Evolutionary conservation across 2,797 vertebrate species (phyloP), one percentile per base, ranked within the genome.

Genomic region (Cyclura pinguis): DNA sequence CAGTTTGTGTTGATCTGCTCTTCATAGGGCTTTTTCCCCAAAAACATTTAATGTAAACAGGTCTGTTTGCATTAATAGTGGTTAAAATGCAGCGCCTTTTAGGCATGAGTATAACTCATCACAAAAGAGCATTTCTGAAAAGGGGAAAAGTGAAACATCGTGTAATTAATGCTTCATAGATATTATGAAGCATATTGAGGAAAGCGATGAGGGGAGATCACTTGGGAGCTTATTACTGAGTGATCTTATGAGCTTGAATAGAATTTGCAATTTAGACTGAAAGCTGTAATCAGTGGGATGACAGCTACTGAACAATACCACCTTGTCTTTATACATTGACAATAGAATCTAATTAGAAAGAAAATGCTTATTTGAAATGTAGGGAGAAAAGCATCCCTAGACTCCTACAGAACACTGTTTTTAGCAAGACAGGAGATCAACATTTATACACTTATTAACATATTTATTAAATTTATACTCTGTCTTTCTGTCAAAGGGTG

Each of bases 281-380:
- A 64, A 90, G 84, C 52, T 89, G 88, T 88, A 91, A 92, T 94
- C 93, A 95, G 89, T 82, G 73, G 76, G 86, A 92, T 93, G 77
- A 89, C 67, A 93, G 18, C 89, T 82, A 67, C 38, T 50, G 12
- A 50, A 32, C 18, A n/a, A 38, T 42, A 69, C 74, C 73, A 91
- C 89, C 91, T 93, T 74, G 89, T 86, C 89, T 90, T 89, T 90
- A 84, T 84, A 90, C 91, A 95, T 84, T 94, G 90, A 90, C 94
- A 93, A 91, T 92, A 88, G 42, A 73, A 85, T 72, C 73, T 88
- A 94, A 89, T 94, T 96, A 94, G 82, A 85, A 91, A 72, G 62
- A 78, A 86, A 93, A 94, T 80, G 27, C 80, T 88, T 59, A 24
- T 81, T 86, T 82, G 29, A 87, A 52, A 38, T 62, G 77, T 47